A percentile compares a stretch with the other conserved stretches of the same genome.
phyloP scores from a whole-genome alignment of 2,888 invertebrate species.

The Drosophila affinis region DNA sequence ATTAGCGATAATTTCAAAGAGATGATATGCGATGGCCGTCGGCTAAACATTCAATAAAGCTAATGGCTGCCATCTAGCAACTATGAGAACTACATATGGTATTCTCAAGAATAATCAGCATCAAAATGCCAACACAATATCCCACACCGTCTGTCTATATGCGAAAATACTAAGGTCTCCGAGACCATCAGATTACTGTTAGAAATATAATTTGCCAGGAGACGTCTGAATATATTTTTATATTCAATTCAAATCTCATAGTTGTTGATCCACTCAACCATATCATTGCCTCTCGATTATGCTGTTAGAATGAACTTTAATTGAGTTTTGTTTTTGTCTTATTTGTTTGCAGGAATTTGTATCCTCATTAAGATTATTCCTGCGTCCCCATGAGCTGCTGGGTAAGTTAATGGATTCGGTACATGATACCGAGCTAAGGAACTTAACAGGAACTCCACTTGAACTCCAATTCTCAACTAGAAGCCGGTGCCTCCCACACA shows the following conservation, averaged over 20 bases:
- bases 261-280: not conserved
- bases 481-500: slow-evolving; percentile 83
- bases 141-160: too few relatives aligned
- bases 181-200: too few relatives aligned
- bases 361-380: slow-evolving; percentile 84
- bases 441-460: slow-evolving; percentile 15
- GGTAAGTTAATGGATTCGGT: slow-evolving; percentile 82
- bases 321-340: not conserved
- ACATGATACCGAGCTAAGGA: slow-evolving; percentile 80
- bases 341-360: slow-evolving; percentile 81
- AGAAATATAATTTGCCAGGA: too few relatives aligned
- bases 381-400: slow-evolving; percentile 83
- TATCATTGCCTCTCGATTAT: not conserved
- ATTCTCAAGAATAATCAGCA: too few relatives aligned
- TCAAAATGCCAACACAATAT: too few relatives aligned
- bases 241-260: not conserved
- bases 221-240: not conserved
- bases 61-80: slow-evolving; percentile 23
- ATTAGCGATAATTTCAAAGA: slow-evolving; percentile 57
- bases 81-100: not conserved
- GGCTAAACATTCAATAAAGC: slow-evolving; percentile 19
- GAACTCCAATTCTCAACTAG: slow-evolving; percentile 81
- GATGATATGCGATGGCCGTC: slow-evolving; percentile 40
- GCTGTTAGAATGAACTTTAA: slow-evolving; percentile 3
- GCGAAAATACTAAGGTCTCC: too few relatives aligned